Evolutionary conservation across 2,888 invertebrate species (phyloP), one percentile per base, ranked within the genome.

Genomic region (Ectobius pallidus): DNA sequence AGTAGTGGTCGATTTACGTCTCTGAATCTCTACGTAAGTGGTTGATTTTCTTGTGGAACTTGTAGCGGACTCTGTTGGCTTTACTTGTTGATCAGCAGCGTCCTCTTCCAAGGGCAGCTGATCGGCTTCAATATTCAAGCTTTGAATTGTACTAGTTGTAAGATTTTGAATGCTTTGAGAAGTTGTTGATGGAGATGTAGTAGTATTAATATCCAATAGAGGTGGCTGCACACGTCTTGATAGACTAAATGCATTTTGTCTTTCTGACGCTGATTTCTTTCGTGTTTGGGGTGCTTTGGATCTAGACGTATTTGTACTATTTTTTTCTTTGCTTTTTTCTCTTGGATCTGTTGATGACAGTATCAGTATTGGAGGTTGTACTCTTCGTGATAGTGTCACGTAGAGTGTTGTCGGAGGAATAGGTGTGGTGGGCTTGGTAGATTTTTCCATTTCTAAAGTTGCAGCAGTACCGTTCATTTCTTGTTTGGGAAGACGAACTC

Each of bases 151-250:
- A 58, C n/a, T 14, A 18, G 1, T 4, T 58, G 1, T 30, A 6
- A 30, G 2, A 11, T 16, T 4, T 25, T 58, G 16, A 27, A 58
- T 25, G 7, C 58, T 58, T n/a, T 0, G 4, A 7, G 30, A 58
- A n/a, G 58, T 2, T 30, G 0, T 11, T 6, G 30, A 58, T 58
- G 52, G 9, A 1, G 14, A 9, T 3, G 52, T 22, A 11, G 3
- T 0, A 2, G 22, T 22, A 58, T 18, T 58, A 6, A 6, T 30
- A 14, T 25, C 22, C 9, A n/a, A 6, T 1, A 58, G 3, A 7
- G 58, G 58, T 58, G 58, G 58, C n/a, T 30, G 58, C 14, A 58
- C 32, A 30, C 30, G 27, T 58, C 58, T 32, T 30, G 58, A 58
- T 58, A 58, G 11, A 4, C 27, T 58, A 4, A 30, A 27, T 3